Percentiles rank a stretch among this genome's conserved stretches.
Evolutionary conservation across 1,140 invertebrate species (phyloP).

Genomic region (Lepidurus arcticus): DNA sequence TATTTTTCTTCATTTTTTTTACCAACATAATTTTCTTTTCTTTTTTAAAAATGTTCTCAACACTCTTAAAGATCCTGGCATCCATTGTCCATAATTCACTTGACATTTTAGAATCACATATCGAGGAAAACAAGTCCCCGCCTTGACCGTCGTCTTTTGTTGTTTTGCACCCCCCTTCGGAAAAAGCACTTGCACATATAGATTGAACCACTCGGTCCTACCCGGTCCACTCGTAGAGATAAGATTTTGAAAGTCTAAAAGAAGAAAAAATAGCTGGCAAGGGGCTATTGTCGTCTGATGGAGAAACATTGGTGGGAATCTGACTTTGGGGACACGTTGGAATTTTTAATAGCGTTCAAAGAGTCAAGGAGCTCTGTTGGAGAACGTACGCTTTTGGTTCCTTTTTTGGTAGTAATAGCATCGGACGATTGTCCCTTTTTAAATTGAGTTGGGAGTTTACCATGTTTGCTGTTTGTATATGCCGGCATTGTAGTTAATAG

Average conservation of each 20-base stretch:
- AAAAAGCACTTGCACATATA: no score
- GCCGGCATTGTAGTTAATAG: conserved; percentile 15
- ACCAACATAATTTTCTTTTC: no score
- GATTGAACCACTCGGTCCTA: no score
- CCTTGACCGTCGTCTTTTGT: not conserved
- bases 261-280: not conserved
- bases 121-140: not conserved
- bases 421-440: not conserved
- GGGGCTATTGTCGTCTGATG: conserved; percentile 13
- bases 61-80: no score
- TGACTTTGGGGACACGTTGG: not conserved
- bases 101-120: not conserved
- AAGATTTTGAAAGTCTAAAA: not conserved
- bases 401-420: not conserved
- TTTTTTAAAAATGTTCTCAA: no score
- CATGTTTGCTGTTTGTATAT: conserved; percentile 8
- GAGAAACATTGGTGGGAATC: not conserved
- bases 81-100: not conserved
- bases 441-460: conserved; percentile 9
- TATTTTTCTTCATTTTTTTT: no score
- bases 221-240: not conserved
- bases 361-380: not conserved
- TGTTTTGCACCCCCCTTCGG: not conserved
- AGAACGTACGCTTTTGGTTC: not conserved
- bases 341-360: not conserved